Evolutionary conservation across 1,140 invertebrate genomes (phyloP), one percentile per base, ranked within the genome.

Genomic region (Wasmannia auropunctata): DNA sequence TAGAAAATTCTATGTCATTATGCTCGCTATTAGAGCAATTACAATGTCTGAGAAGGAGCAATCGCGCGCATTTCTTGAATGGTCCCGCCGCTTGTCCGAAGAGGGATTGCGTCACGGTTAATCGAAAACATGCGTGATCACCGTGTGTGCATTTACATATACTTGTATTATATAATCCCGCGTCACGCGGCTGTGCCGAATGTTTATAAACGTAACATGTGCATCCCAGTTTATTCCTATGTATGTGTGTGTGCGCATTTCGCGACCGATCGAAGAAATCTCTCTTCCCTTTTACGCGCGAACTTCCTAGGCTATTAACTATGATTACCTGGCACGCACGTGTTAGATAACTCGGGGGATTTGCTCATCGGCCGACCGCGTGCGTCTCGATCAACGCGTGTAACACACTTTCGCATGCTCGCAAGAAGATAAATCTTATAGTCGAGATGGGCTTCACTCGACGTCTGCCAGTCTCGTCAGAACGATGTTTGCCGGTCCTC

Each of bases 281-380:
- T 91, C 76, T 88, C 49, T 77, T 34, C n/a, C 46, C 69, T 51
- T 81, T 40, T 58, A 22, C 37, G 75, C 74, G 70, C 22, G 62
- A 85, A 88, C 90, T 91, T 91, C 87, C 90, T 90, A 83, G 67
- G 63, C 85, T 87, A 91, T 91, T 92, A 90, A 91, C 87, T 90
- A 87, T 90, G 86, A 92, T 91, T 91, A 90, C 86, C 58, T 22
- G 56, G 60, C 81, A 75, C 37, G 80, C 43, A 49, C 37, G 79
- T 14, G 85, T 91, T 86, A 76, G 87, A 91, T 91, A 91, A 90
- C 72, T 8, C 76, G 63, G 34, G 63, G 34, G 80, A 89, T 86
- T 87, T 87, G 85, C 85, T 89, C 80, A 88, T 79, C 87, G 58
- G 67, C 6, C 63, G 51, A 65, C 75, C 16, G 37, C 31, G 49